Base-by-base conservation (phyloP, 1,140 invertebrate genomes). In the Sminthurides bifidus region DNA sequence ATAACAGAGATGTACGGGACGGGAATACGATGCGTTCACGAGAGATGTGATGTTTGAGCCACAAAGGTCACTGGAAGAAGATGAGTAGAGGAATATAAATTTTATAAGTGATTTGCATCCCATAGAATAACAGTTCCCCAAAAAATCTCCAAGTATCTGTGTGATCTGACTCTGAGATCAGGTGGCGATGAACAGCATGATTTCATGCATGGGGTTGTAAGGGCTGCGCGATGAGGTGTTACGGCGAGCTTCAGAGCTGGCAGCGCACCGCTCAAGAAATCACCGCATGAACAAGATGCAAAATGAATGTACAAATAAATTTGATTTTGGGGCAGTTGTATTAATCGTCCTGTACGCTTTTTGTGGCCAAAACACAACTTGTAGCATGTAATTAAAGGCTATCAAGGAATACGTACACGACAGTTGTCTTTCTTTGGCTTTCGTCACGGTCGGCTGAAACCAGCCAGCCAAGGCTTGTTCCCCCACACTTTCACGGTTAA, bases 401-500 rank as follows among this genome's bases (percentile, higher is more conserved):
- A 45, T 45, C 23, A 26, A 10, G 29, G 24, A 45, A 43, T 43
- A 14, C 14, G 14, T 14, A 26, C 29, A 21, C 29, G 43, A 15
- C 23, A 24, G 10, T 21, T 26, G 27, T 46, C 23, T 46, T 24
- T 46, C 23, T 46, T 26, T 46, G 46, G 49, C 52, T 55, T 49
- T 60, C 48, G 53, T 60, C 58, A 60, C 38, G 58, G 58, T 40
- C 54, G 53, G 54, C 41, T 56, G 48, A 60, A n/a, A n/a, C n/a
- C n/a, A 23, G 26, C 43, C 14, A 49, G 19, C 38, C 54, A 56
- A 60, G 54, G 53, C 58, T 56, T 35, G 58, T 60, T 56, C 58
- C 54, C 58, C 58, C 58, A 60, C 58, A 56, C 31, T 56, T 60
- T 60, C 58, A 60, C 58, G 58, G 58, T 59, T 59, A 59, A 59